Base-by-base conservation (phyloP, 2,888 invertebrate genomes). In the Thereva unica region DNA sequence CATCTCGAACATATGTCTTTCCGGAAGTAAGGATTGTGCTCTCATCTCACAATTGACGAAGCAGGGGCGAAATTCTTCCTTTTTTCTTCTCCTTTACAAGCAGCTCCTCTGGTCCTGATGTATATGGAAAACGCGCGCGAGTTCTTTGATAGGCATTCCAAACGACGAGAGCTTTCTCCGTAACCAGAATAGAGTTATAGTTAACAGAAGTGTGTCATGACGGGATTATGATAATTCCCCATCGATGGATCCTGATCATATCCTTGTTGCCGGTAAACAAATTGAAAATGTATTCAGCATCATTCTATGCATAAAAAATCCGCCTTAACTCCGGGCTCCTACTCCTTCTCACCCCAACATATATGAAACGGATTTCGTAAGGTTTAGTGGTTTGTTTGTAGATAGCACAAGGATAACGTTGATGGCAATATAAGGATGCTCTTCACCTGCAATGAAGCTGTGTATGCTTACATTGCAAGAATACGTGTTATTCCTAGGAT, bases 251-350 rank as follows among this genome's bases (percentile, higher is more conserved):
- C 59, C 59, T 47, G 5, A 47, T 34, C 45, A 34, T 35, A 44
- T 44, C 34, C 57, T 47, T 47, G 49, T 49, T 37, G 38, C 47
- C 47, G 38, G 59, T 59, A 59, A 59, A 59, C 59, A 59, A 59
- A 59, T 59, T 59, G 59, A 59, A 59, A 59, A 59, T 59, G 59
- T 59, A 47, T 45, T 38, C 59, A 59, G 49, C 59, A 38, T 59
- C 40, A 47, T 59, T 59, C 59, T 59, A 59, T 59, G 59, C 59
- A 59, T 59, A 59, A 59, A 59, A 59, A 59, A 59, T 59, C 40
- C 38, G 47, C n/a, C 47, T 44, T 57, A 57, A 57, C 40, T 45
- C 38, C 38, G 40, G 23, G 23, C 23, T 38, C n/a, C 5, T n/a
- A 10, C 38, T 34, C 42, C 4, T 9, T 41, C n/a, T n/a, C 37